Base-by-base conservation (phyloP, 2,113 vertebrate species). In the Helogale parvula region DNA sequence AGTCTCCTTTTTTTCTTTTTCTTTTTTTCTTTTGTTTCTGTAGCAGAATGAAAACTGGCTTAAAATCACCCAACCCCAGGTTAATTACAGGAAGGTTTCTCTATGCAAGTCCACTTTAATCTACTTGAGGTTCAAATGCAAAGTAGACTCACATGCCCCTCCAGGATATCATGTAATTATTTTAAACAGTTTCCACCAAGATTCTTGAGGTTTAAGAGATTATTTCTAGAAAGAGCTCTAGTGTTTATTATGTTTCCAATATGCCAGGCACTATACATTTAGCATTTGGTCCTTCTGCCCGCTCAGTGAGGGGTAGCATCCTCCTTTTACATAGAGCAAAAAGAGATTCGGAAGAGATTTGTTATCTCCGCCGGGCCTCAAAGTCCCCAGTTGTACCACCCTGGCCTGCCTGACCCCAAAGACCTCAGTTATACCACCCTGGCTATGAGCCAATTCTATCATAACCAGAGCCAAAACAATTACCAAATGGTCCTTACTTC, bases 31-130 rank as follows among this genome's bases (percentile, higher is more conserved):
- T 95, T 94, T 85, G 69, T 95, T 97, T 97, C 96, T 88, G 16
- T 4, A 19, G 47, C 81, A 94, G 92, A 90, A 92, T 91, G 68
- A 96, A 96, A 97, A 95, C 54, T 76, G 76, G 80, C 27, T 97
- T 81, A 95, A 97, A 96, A 82, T 96, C 69, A 72, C 66, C 91
- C 83, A 95, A 90, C 57, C 93, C 69, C n/a, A 14, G 84, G 92
- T 94, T 96, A 96, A 90, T 97, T 97, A 84, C 45, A 85, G 74
- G 84, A 88, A 88, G 33, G 16, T 19, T 95, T 96, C 80, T 50
- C 52, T 45, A 45, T 25, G 12, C 80, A 92, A 96, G 90, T 90
- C 95, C 60, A 88, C 74, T n/a, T 90, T 95, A 52, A 87, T 96
- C 92, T 92, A 60, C 87, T 71, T 52, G 71, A 68, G 38, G 74